These are phyloP conservation scores for Drosophila subobscura DNA, from an alignment of 1,140 invertebrate species.

Conservation along the genomic window DNA sequence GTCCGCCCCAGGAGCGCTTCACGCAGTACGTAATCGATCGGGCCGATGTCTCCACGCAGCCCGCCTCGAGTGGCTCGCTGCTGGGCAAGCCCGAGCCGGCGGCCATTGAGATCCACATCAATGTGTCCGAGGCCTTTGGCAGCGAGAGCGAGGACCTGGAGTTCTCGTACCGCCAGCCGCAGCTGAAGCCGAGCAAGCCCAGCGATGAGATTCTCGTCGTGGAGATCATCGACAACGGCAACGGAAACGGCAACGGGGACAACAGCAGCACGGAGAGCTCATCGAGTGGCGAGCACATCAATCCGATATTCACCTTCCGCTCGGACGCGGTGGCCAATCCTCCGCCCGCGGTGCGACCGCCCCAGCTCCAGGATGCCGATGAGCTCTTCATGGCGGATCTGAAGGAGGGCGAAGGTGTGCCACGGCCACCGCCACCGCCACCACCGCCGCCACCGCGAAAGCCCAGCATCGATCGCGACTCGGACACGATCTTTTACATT, in stretches of 20 bases:
- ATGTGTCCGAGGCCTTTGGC: conserved; percentile 78
- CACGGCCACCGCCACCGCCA: conserved; percentile 37
- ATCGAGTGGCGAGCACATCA: conserved; percentile 39
- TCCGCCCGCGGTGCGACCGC: conserved; percentile 50
- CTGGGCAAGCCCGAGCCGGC: conserved; percentile 73
- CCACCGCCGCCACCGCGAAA: conserved; percentile 55
- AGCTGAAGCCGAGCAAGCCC: conserved; percentile 25
- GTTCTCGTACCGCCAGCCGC: conserved; percentile 71
- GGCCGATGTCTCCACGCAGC: conserved; percentile 71
- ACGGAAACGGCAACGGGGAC: conserved; percentile 38
- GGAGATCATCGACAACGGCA: conserved; percentile 72
- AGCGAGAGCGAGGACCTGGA: conserved; percentile 78
- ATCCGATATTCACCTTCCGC: conserved; percentile 63
- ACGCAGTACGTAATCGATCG: conserved; percentile 80
- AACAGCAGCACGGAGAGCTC: conserved; percentile 48
- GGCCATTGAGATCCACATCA: conserved; percentile 81
- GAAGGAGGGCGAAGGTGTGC: conserved; percentile 22
- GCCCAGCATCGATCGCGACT: conserved; percentile 74
- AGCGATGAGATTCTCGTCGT: conserved; percentile 79
- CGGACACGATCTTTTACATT: conserved; percentile 83
- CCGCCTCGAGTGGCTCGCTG: conserved; percentile 29
- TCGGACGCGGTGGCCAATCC: conserved; percentile 34
- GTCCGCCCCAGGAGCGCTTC: conserved; percentile 61
- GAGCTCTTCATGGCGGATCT: conserved; percentile 77
- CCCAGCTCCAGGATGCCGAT: conserved; percentile 56